A percentile compares a stretch with the other conserved stretches of the same genome.
Conservation (phyloP, 2,797 vertebrate genomes). For the Etheostoma perlongum region DNA sequence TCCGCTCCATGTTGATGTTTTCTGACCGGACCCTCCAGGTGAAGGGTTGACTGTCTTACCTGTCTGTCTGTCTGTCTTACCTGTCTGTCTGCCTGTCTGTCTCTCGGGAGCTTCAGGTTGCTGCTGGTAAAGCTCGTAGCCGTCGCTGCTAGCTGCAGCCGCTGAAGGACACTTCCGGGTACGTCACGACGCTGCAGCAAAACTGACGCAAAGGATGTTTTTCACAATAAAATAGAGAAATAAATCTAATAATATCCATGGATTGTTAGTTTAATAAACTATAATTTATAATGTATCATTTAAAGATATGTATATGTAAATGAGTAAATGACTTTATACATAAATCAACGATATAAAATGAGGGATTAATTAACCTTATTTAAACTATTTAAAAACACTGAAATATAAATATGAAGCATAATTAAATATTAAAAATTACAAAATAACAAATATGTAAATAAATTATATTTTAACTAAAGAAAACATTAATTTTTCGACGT, state of each 20-base stretch:
- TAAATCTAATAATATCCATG: no score
- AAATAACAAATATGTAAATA: no score
- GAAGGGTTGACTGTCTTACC: slow-evolving; percentile 19
- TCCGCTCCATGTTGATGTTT: background rate
- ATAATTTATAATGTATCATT: background rate
- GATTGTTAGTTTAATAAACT: no score
- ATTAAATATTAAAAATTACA: no score
- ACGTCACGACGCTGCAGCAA: slow-evolving; percentile 31
- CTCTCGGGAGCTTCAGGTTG: background rate
- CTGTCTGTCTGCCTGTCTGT: background rate
- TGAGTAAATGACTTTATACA: background rate
- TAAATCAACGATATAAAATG: no score
- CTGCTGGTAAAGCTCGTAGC: slow-evolving; percentile 25
- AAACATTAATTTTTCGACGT: no score
- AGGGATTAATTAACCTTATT: no score
- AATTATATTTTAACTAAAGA: no score
- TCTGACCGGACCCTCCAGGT: background rate
- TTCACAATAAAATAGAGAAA: background rate
- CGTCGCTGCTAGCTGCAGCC: slow-evolving; percentile 40
- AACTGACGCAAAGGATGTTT: background rate
- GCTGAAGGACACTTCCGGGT: slow-evolving; percentile 24
- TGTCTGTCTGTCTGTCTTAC: slow-evolving; percentile 31
- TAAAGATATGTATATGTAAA: background rate
- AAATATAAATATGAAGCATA: no score
- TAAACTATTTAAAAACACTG: no score